Evolutionary conservation across 1,140 invertebrate genomes (phyloP).

Genomic region (Bombus polaris): DNA sequence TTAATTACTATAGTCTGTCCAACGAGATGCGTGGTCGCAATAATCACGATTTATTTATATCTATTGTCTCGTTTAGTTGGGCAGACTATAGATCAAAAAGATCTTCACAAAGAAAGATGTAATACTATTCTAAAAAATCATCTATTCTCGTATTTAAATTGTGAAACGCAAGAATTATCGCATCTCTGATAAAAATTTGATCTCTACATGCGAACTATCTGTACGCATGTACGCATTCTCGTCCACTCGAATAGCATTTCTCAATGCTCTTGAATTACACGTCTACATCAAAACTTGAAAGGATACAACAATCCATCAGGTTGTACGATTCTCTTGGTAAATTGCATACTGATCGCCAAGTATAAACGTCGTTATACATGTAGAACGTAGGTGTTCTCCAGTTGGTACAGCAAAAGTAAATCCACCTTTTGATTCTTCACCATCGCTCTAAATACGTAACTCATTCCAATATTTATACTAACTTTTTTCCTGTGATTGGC

Average conservation of each 20-base stretch:
- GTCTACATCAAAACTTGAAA: not conserved
- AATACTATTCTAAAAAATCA: not conserved
- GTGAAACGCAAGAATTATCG: not conserved
- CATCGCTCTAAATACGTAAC: not conserved
- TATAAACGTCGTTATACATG: not conserved
- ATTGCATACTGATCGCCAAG: not conserved
- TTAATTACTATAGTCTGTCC: too few relatives aligned
- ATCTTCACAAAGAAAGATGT: not conserved
- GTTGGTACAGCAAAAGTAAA: not conserved
- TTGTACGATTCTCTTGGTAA: not conserved
- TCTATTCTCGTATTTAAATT: not conserved
- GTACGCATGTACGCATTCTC: not conserved
- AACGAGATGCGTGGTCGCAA: too few relatives aligned
- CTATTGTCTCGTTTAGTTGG: too few relatives aligned
- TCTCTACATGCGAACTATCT: not conserved
- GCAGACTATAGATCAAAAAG: too few relatives aligned
- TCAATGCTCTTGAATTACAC: not conserved
- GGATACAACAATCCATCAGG: not conserved
- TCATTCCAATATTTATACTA: not conserved
- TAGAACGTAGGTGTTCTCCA: slow-evolving; percentile 3
- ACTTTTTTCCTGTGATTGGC: not conserved
- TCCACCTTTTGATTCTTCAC: not conserved
- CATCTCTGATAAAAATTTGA: not conserved
- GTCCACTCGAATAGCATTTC: not conserved
- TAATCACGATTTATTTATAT: too few relatives aligned